Conservation (phyloP, 1,140 invertebrate species). For the Coptotermes formosanus region DNA sequence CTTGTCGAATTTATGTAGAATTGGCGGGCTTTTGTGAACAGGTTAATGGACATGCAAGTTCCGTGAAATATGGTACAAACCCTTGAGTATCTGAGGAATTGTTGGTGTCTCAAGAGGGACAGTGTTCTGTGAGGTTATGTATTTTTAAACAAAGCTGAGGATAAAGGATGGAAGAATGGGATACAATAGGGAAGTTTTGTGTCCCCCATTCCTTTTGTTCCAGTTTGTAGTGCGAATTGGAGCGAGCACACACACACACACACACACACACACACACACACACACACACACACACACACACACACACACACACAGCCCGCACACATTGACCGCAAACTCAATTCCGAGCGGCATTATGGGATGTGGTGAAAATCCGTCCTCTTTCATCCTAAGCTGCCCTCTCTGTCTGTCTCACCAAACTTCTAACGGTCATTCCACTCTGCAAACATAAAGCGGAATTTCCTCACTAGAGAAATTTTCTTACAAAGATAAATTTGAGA, state of each 20-base stretch:
- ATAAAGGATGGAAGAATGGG: too few species aligned
- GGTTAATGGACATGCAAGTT: too few species aligned
- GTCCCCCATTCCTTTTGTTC: neutral
- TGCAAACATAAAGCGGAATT: neutral
- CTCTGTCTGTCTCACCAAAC: neutral
- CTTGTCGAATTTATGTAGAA: too few species aligned
- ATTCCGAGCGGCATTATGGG: neutral
- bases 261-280: neutral
- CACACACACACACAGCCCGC: too few species aligned
- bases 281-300: neutral
- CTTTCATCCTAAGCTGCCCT: neutral
- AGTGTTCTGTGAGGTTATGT: too few species aligned
- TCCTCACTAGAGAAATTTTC: constrained; percentile 8
- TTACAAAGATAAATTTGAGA: constrained; percentile 18
- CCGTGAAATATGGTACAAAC: too few species aligned
- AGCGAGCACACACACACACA: neutral
- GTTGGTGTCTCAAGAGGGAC: too few species aligned
- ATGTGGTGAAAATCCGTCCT: neutral
- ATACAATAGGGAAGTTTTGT: too few species aligned
- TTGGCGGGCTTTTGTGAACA: too few species aligned
- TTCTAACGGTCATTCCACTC: neutral
- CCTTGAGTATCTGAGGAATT: too few species aligned
- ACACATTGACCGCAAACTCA: neutral
- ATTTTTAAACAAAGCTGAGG: too few species aligned
- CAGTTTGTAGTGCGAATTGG: neutral